Evolutionary conservation across 2,113 vertebrate species (phyloP), one percentile per base, ranked within the genome.

Genomic region (Pseudopodoces humilis): DNA sequence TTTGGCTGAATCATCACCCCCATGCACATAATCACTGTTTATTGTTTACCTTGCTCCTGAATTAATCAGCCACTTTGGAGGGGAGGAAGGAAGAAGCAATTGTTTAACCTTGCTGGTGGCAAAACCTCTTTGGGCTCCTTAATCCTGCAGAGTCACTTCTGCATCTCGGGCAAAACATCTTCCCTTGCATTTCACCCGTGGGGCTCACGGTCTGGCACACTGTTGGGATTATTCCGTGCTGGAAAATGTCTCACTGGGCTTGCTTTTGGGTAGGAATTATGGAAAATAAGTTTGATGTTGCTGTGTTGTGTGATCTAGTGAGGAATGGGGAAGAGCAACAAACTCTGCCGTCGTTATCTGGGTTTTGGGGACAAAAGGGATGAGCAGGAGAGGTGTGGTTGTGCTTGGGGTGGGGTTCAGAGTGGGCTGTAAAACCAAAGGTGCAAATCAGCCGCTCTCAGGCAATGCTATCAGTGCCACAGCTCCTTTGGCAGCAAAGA

Each of bases 11-110:
- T 97, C 95, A 88, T 71, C 92, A 88, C n/a, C 88, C 76, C 79
- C 17, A 37, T 96, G 94, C 90, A 81, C 83, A 96, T 88, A 77
- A 95, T 90, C 88, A 81, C 76, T 94, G 88, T 96, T 95, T 94
- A 86, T 94, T 96, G 83, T 97, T 96, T 96, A 96, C 94, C 72
- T 95, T 90, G 93, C 75, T 95, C 72, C 88, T 0, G 5, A 97
- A 83, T 94, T 97, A 92, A 97, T 92, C 95, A 96, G 92, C 5
- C 2, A 46, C 68, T 91, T 93, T 27, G 14, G 23, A 43, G 75
- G 81, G 87, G 75, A 93, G 90, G 81, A 87, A 86, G 75, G 92
- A 81, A 95, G 82, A 63, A 95, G 68, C 39, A 75, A 52, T 91
- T 90, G 82, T 92, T 95, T 70, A 92, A 86, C 90, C 90, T 94